These are phyloP conservation scores for Sinocyclocheilus anophthalmus DNA, from an alignment of 2,113 vertebrate species.

Conservation along the genomic window DNA sequence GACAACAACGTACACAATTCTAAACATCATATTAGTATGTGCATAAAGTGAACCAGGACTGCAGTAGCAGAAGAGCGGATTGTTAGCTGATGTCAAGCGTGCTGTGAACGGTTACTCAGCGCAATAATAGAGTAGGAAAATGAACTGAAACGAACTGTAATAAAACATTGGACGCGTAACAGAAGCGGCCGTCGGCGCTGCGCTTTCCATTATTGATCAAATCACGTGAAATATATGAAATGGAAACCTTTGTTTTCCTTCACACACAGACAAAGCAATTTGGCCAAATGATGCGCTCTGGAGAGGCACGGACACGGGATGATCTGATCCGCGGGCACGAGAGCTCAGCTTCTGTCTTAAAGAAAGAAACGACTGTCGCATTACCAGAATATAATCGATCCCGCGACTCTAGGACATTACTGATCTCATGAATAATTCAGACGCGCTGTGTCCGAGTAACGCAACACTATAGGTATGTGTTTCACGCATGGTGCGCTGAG, in stretches of 20 bases:
- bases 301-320: neutral
- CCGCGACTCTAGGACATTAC: slow-evolving; percentile 40
- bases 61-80: too few species aligned
- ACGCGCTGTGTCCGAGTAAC: neutral
- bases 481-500: neutral
- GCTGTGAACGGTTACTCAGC: too few species aligned
- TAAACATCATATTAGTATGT: neutral
- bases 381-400: slow-evolving; percentile 42
- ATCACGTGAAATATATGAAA: neutral
- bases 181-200: neutral
- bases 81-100: too few species aligned
- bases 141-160: neutral
- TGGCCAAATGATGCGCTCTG: neutral
- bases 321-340: neutral
- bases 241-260: neutral
- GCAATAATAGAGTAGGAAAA: too few species aligned
- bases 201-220: neutral
- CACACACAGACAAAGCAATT: neutral
- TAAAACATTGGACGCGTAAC: neutral
- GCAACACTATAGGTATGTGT: neutral
- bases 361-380: slow-evolving; percentile 37
- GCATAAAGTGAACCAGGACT: too few species aligned
- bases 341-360: neutral
- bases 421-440: slow-evolving; percentile 52
- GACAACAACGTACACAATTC: too few species aligned